phyloP scores from a whole-genome alignment of 1,140 invertebrate species.

The Drosophila bipectinata region DNA sequence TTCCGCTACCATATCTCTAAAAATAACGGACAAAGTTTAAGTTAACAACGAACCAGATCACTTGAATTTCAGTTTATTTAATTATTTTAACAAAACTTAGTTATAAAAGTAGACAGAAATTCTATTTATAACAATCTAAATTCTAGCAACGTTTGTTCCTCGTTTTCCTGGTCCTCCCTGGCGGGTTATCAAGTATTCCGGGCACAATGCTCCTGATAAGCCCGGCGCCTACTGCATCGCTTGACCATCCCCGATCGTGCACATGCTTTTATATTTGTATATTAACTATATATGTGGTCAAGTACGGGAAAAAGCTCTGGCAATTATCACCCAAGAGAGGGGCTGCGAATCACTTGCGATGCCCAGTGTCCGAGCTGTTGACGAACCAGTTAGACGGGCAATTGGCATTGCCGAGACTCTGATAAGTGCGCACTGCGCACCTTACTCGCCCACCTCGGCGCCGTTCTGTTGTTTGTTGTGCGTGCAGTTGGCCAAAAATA shows the following conservation, averaged over 20 bases:
- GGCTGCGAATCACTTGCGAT: conserved; percentile 10
- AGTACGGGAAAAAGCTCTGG: conserved; percentile 21
- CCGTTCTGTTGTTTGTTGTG: not conserved
- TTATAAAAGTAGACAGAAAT: not conserved
- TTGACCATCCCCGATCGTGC: conserved; percentile 10
- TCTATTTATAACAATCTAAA: not conserved
- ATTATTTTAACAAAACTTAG: not conserved
- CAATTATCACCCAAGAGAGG: conserved; percentile 26
- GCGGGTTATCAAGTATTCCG: conserved; percentile 31
- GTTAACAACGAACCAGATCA: too few species aligned
- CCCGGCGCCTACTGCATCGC: conserved; percentile 27
- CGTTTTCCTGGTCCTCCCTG: not conserved
- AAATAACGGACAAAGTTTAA: too few species aligned
- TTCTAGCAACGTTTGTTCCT: not conserved
- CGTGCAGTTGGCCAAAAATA: conserved; percentile 7
- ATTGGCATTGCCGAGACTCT: conserved; percentile 33
- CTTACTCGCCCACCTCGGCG: conserved; percentile 25
- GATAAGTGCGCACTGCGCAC: conserved; percentile 33
- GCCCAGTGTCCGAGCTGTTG: conserved; percentile 40
- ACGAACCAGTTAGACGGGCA: conserved; percentile 52
- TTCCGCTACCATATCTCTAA: too few species aligned
- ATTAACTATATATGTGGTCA: not conserved
- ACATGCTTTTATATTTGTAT: not conserved
- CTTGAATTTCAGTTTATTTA: too few species aligned
- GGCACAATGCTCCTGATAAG: conserved; percentile 25